These are phyloP conservation scores for Dichetophora obliterata DNA, from an alignment of 2,888 invertebrate species.

Conservation along the genomic window DNA sequence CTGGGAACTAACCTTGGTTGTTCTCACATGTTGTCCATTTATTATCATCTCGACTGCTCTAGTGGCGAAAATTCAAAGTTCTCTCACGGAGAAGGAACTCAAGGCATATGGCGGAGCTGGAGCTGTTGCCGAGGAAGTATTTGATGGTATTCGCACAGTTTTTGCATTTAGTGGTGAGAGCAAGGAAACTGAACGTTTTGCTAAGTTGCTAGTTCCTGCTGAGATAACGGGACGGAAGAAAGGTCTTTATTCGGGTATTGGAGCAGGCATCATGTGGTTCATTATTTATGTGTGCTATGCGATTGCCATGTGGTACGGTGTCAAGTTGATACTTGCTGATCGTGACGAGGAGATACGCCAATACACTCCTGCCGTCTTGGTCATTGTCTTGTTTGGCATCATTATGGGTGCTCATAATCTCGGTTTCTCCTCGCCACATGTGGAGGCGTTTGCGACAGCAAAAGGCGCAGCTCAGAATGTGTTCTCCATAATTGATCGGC, in stretches of 20 bases:
- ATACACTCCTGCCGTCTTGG: constrained; percentile 79
- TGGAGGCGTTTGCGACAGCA: constrained; percentile 81
- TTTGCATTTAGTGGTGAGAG: constrained; percentile 83
- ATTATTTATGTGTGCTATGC: constrained; percentile 82
- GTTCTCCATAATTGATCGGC: constrained; percentile 80
- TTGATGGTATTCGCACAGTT: constrained; percentile 81
- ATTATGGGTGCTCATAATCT: constrained; percentile 84
- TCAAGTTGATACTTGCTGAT: constrained; percentile 77
- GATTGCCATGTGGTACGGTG: constrained; percentile 85
- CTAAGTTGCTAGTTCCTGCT: constrained; percentile 73
- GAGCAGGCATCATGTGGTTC: constrained; percentile 81
- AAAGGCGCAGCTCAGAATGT: constrained; percentile 80
- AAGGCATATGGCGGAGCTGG: constrained; percentile 84
- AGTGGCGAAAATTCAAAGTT: constrained; percentile 80
- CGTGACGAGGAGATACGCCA: constrained; percentile 72
- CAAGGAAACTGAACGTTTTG: constrained; percentile 78
- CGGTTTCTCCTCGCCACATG: constrained; percentile 81
- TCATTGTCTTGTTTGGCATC: constrained; percentile 83
- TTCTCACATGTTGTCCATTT: constrained; percentile 82
- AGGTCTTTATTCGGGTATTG: constrained; percentile 77
- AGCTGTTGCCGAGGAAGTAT: constrained; percentile 82
- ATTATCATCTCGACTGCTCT: constrained; percentile 81
- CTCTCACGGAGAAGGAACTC: constrained; percentile 76
- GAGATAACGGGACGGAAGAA: constrained; percentile 75
- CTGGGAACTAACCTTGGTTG: constrained; percentile 88